Evolutionary conservation across 2,797 vertebrate genomes (phyloP).

Genomic region (Sebastolobus altivelis): DNA sequence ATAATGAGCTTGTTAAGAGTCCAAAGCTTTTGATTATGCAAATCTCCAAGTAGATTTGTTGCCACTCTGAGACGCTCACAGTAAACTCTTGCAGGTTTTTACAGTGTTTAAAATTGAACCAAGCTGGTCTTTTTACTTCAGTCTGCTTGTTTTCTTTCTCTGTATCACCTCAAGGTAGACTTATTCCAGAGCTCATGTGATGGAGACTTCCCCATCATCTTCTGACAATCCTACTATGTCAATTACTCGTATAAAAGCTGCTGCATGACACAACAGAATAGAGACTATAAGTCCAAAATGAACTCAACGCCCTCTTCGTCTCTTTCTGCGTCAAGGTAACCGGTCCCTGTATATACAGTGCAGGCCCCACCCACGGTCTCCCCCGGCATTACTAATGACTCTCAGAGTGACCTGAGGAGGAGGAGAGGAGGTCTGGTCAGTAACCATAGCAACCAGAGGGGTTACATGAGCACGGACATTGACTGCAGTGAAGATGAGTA

Average conservation of each 20-base stretch:
- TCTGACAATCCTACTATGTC: neutral
- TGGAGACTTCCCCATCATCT: constrained; percentile 20
- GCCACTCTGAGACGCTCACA: neutral
- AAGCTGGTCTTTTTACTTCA: constrained; percentile 14
- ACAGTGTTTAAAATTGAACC: constrained; percentile 41
- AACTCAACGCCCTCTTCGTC: neutral
- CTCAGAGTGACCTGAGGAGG: constrained; percentile 24
- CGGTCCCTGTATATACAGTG: constrained; percentile 14
- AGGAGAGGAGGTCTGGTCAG: constrained; percentile 43
- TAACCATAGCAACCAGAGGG: constrained; percentile 66
- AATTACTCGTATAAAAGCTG: constrained; percentile 11
- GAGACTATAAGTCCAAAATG: constrained; percentile 17
- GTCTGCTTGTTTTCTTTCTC: constrained; percentile 16
- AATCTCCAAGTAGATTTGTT: constrained; percentile 54
- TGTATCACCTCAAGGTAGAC: constrained; percentile 4
- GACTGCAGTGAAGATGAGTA: constrained; percentile 50
- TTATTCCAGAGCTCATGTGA: constrained; percentile 5
- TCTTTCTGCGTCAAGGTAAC: constrained; percentile 23
- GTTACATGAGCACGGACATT: constrained; percentile 33
- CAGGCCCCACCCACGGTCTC: constrained; percentile 14
- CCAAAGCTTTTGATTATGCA: constrained; percentile 61
- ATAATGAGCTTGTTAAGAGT: constrained; percentile 63
- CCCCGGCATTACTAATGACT: constrained; percentile 19
- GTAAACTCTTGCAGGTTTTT: constrained; percentile 17
- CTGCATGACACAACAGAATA: constrained; percentile 3